These are phyloP conservation scores for Syrphus vitripennis DNA, from an alignment of 2,888 invertebrate species.

Conservation along the genomic window DNA sequence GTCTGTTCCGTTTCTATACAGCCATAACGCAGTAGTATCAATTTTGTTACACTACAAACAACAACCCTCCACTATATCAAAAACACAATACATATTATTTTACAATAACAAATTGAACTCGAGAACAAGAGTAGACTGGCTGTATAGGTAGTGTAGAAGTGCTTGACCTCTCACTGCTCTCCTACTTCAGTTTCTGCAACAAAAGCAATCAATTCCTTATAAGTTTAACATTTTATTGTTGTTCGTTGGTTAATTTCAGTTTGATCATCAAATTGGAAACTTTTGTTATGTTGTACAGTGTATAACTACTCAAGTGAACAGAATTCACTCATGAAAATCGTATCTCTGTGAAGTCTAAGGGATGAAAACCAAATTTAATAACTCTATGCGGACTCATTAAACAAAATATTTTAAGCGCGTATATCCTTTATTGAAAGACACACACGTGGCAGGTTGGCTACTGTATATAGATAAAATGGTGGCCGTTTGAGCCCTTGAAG, in stretches of 20 bases:
- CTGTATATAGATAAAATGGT: not conserved
- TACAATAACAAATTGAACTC: conserved; percentile 34
- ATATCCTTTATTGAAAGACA: conserved; percentile 16
- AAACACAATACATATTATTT: conserved; percentile 39
- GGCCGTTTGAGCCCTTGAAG: conserved; percentile 51
- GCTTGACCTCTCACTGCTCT: conserved; percentile 38
- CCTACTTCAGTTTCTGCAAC: not conserved
- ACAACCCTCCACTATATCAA: not conserved
- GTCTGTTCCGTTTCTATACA: not conserved
- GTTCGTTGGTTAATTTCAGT: not conserved
- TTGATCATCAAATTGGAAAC: conserved; percentile 66
- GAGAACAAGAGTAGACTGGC: conserved; percentile 7
- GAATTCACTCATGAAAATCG: not conserved
- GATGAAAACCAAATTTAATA: conserved; percentile 51
- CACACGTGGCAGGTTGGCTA: conserved; percentile 37
- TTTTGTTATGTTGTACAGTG: conserved; percentile 56
- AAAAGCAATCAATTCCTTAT: not conserved
- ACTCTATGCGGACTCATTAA: conserved; percentile 61
- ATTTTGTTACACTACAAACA: conserved; percentile 39
- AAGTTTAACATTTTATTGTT: not conserved
- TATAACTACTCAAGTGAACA: conserved; percentile 47
- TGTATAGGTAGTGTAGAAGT: not conserved
- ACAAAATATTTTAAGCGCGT: conserved; percentile 53
- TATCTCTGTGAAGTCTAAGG: not conserved
- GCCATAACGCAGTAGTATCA: conserved; percentile 31